These are phyloP conservation scores for Rallus crepitans DNA, from an alignment of 2,797 vertebrate species.

Conservation along the genomic window DNA sequence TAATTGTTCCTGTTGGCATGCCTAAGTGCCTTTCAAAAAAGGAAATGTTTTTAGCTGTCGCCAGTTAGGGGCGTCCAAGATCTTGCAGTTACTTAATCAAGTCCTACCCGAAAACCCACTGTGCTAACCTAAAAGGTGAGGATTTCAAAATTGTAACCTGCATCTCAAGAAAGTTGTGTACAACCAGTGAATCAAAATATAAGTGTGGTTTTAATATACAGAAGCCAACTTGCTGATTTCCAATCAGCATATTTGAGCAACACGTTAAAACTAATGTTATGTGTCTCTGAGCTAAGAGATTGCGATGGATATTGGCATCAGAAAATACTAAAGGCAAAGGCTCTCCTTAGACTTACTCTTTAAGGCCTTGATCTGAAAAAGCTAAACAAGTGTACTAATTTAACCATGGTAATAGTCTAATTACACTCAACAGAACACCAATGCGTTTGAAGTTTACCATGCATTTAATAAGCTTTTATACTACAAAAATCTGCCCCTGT, in stretches of 20 bases:
- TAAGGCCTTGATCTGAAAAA: slow-evolving; percentile 16
- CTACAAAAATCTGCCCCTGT: not conserved
- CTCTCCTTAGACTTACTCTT: slow-evolving; percentile 29
- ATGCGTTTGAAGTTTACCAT: slow-evolving; percentile 21
- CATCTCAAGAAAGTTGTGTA: not conserved
- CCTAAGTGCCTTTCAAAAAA: not conserved
- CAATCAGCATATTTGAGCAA: not conserved
- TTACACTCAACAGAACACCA: not conserved
- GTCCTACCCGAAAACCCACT: not conserved
- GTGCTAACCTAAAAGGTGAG: not conserved
- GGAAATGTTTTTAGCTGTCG: not conserved
- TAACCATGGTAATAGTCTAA: slow-evolving; percentile 35
- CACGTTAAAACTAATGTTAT: not conserved
- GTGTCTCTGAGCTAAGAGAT: not conserved
- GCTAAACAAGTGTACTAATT: slow-evolving; percentile 38
- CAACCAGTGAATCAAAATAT: not conserved
- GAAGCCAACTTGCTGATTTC: not conserved
- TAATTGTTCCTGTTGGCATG: not conserved
- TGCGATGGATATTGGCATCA: not conserved
- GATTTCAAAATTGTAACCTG: not conserved
- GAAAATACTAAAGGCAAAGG: slow-evolving; percentile 11
- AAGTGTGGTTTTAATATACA: not conserved
- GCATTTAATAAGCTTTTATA: slow-evolving; percentile 32
- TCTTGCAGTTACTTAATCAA: not conserved
- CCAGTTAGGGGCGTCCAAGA: not conserved